Evolutionary conservation across 2,888 invertebrate species (phyloP).

Genomic region (Limnephilus auricula): DNA sequence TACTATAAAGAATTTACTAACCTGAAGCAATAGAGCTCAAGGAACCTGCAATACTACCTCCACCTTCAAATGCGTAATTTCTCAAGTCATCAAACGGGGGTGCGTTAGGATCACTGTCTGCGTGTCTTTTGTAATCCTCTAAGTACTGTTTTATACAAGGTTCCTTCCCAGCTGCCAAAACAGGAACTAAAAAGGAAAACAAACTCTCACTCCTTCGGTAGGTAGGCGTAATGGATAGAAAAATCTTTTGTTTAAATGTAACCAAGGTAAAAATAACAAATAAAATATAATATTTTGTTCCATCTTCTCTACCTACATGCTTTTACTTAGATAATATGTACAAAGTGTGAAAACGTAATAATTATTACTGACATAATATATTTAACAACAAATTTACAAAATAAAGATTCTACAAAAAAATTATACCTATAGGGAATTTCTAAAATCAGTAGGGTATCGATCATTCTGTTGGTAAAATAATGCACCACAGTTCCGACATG

Average conservation of each 20-base stretch:
- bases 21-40: slow-evolving; percentile 88
- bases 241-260: too few species aligned
- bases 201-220: neutral
- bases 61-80: slow-evolving; percentile 92
- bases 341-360: neutral
- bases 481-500: neutral
- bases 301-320: slow-evolving; percentile 2
- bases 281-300: neutral
- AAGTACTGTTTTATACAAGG: slow-evolving; percentile 88
- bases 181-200: slow-evolving; percentile 65
- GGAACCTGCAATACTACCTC: slow-evolving; percentile 88
- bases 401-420: neutral
- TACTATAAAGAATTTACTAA: slow-evolving; percentile 69
- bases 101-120: slow-evolving; percentile 88
- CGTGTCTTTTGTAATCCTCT: slow-evolving; percentile 86
- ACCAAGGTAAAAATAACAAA: too few species aligned
- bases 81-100: slow-evolving; percentile 91
- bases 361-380: too few species aligned
- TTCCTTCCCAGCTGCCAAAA: slow-evolving; percentile 71
- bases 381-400: neutral
- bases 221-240: neutral
- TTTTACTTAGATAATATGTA: neutral
- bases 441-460: neutral
- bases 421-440: neutral
- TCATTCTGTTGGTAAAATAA: neutral